Conservation (phyloP, 1,140 invertebrate species). For the Nasonia longicornis region DNA sequence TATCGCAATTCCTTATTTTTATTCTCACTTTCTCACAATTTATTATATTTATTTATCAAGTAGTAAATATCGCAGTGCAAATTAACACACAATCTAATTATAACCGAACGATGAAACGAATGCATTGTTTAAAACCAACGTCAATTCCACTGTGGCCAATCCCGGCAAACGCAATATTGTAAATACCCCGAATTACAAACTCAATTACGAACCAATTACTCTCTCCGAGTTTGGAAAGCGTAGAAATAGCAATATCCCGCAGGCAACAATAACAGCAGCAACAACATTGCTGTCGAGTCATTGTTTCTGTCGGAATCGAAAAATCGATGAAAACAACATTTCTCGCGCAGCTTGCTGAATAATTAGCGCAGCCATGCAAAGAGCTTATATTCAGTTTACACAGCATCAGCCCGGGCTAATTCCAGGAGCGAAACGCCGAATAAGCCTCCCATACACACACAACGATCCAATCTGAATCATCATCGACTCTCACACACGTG, state of each 20-base stretch:
- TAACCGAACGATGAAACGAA: no score
- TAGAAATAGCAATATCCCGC: not conserved
- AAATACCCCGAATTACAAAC: not conserved
- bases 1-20: no score
- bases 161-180: not conserved
- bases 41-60: no score
- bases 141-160: not conserved
- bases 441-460: not conserved
- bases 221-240: not conserved
- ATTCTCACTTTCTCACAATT: no score
- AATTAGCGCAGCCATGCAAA: conserved; percentile 14
- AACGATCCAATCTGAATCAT: not conserved
- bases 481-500: not conserved
- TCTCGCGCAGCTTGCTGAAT: not conserved
- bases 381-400: conserved; percentile 26
- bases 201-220: not conserved
- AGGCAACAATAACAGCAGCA: not conserved
- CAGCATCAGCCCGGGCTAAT: not conserved
- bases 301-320: not conserved
- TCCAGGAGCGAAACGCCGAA: not conserved
- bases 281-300: no score
- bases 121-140: not conserved
- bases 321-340: not conserved
- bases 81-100: not conserved
- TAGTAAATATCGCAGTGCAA: not conserved